Evolutionary conservation across 2,888 invertebrate species (phyloP).

Genomic region (Hirtodrosophila alboralis): DNA sequence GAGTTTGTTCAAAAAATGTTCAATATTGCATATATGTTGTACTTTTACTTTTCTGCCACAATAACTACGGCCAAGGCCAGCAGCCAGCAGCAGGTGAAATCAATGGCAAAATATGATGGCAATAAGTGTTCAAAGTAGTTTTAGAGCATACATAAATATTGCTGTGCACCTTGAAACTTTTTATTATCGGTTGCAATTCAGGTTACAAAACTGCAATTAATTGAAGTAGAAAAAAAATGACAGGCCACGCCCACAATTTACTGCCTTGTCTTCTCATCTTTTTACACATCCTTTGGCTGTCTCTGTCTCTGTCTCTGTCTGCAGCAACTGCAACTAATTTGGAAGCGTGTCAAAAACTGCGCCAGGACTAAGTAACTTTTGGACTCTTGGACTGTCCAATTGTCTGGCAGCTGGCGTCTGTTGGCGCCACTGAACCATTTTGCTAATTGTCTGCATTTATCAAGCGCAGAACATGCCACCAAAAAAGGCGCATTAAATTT

Average conservation of each 20-base stretch:
- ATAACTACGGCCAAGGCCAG: conserved; percentile 24
- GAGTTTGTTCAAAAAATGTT: no score
- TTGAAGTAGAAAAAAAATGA: neutral
- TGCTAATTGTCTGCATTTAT: conserved; percentile 79
- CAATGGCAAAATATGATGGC: conserved; percentile 23
- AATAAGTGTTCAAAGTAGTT: conserved; percentile 19
- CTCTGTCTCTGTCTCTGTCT: conserved; percentile 8
- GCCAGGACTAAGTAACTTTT: conserved; percentile 40
- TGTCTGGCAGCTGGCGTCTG: conserved; percentile 43
- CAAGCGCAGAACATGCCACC: conserved; percentile 45
- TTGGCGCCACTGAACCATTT: conserved; percentile 74
- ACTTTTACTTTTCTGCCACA: conserved; percentile 29
- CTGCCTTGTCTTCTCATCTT: neutral
- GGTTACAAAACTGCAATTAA: conserved; percentile 32
- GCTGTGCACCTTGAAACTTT: conserved; percentile 32
- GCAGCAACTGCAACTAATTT: conserved; percentile 30
- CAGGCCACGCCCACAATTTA: neutral
- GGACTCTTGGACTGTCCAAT: conserved; percentile 9
- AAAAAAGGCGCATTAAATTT: conserved; percentile 66
- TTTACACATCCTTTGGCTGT: neutral
- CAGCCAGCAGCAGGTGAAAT: conserved; percentile 4
- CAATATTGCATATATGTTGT: conserved; percentile 27
- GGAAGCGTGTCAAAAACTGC: conserved; percentile 58
- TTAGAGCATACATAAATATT: conserved; percentile 26
- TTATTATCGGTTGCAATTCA: conserved; percentile 12